Conservation (phyloP, 2,797 vertebrate genomes). For the Merluccius polli region DNA sequence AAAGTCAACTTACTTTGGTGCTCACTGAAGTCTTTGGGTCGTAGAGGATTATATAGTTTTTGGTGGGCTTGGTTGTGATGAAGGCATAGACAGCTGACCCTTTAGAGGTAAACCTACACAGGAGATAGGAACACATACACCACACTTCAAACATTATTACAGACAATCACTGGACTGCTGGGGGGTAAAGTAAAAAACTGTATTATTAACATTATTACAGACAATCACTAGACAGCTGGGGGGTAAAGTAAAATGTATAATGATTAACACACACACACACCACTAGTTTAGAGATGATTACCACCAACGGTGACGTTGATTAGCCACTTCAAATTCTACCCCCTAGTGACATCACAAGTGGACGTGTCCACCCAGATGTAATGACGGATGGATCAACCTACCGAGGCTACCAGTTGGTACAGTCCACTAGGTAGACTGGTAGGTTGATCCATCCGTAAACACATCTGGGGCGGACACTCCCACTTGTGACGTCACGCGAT, state of each 20-base stretch:
- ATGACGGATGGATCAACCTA: not conserved
- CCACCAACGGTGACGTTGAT: not conserved
- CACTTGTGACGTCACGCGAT: too few species aligned
- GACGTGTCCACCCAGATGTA: not conserved
- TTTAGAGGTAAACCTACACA: slow-evolving; percentile 84
- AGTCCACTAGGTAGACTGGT: not conserved
- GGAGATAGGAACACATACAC: not conserved
- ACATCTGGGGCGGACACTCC: not conserved
- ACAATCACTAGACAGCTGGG: too few species aligned
- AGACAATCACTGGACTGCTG: not conserved
- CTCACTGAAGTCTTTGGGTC: slow-evolving; percentile 66
- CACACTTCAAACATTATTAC: not conserved
- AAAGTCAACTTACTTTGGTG: slow-evolving; percentile 72
- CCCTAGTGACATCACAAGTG: not conserved
- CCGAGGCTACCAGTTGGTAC: not conserved
- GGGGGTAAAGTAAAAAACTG: not conserved
- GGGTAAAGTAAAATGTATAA: too few species aligned
- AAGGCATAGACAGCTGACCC: slow-evolving; percentile 76
- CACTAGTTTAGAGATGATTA: too few species aligned
- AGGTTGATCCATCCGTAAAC: not conserved
- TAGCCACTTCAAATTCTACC: not conserved
- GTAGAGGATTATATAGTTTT: slow-evolving; percentile 63
- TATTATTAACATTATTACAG: too few species aligned
- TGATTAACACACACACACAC: too few species aligned
- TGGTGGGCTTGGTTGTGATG: slow-evolving; percentile 73